Evolutionary conservation across 2,888 invertebrate species (phyloP).

Genomic region (Cataglyphis cursor): DNA sequence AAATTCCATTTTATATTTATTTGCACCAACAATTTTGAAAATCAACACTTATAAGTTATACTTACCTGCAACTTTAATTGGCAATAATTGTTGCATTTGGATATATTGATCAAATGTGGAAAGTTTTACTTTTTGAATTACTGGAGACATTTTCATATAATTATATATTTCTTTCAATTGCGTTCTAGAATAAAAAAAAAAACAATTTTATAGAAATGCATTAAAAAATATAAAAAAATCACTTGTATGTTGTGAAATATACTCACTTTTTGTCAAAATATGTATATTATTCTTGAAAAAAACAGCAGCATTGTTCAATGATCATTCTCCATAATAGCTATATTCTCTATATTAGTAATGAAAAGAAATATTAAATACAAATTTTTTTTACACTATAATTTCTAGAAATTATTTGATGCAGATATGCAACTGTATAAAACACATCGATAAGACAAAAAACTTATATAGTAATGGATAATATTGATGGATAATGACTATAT

Average conservation of each 20-base stretch:
- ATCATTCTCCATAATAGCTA: neutral
- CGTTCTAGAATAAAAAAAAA: neutral
- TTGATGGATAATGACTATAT: neutral
- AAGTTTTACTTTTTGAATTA: neutral
- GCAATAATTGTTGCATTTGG: constrained; percentile 36
- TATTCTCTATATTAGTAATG: neutral
- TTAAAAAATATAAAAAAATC: neutral
- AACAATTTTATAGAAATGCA: neutral
- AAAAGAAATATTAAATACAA: constrained; percentile 4
- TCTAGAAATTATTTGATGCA: neutral
- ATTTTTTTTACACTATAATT: constrained; percentile 5
- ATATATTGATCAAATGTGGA: constrained; percentile 6
- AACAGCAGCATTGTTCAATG: neutral
- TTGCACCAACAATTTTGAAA: neutral
- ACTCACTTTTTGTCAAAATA: constrained; percentile 28
- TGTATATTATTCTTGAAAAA: neutral
- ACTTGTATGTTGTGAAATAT: neutral
- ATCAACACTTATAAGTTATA: neutral
- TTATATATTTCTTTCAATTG: neutral
- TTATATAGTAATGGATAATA: neutral
- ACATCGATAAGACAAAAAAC: neutral
- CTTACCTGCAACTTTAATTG: constrained; percentile 27
- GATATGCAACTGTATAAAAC: constrained; percentile 8
- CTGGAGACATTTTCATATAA: constrained; percentile 1
- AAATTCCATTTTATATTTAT: neutral